Evolutionary conservation across 2,113 vertebrate genomes (phyloP).

Genomic region (Nestor notabilis): DNA sequence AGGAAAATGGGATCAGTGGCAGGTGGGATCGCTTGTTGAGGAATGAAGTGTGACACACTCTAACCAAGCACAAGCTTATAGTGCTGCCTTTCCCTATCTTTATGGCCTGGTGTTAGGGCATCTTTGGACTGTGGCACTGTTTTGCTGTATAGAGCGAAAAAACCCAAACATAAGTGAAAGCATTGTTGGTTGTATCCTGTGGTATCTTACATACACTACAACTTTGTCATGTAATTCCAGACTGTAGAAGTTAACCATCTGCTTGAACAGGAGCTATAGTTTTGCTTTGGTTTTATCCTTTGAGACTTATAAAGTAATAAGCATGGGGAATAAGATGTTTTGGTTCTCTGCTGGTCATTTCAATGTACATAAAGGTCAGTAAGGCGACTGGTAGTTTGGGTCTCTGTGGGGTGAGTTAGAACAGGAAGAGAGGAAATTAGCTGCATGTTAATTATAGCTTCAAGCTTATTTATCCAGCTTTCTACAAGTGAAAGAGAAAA

Average conservation of each 20-base stretch:
- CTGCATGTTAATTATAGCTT: not conserved
- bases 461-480: slow-evolving; percentile 42
- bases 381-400: not conserved
- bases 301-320: not conserved
- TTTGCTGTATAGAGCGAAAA: not conserved
- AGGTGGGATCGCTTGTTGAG: not conserved
- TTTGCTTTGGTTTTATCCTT: not conserved
- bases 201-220: not conserved
- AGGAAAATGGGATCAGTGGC: not conserved
- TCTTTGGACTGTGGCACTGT: not conserved
- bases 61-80: not conserved
- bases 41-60: not conserved
- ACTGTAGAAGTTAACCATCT: not conserved
- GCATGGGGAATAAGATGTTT: not conserved
- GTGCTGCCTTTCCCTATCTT: not conserved
- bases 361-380: not conserved
- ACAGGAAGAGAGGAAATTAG: not conserved
- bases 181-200: not conserved
- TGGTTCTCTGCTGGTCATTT: slow-evolving; percentile 3
- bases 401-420: not conserved
- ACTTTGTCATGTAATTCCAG: not conserved
- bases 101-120: not conserved
- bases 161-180: not conserved
- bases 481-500: slow-evolving; percentile 16
- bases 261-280: not conserved